Evolutionary conservation across 2,797 vertebrate genomes (phyloP).

Genomic region (Craterocephalus amniculus): DNA sequence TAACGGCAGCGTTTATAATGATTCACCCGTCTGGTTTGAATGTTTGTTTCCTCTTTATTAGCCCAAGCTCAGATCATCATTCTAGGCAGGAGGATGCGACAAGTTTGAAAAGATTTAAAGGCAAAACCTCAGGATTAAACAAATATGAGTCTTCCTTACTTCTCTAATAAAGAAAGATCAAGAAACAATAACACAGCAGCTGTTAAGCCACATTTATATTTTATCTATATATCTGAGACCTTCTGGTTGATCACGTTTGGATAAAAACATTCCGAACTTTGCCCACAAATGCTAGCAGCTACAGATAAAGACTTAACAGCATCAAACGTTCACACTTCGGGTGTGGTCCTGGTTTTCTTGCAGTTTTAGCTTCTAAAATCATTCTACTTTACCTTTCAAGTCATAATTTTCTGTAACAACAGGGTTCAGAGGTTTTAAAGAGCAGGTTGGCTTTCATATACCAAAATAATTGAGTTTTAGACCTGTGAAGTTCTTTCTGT

Average conservation of each 20-base stretch:
- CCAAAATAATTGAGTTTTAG: conserved; percentile 27
- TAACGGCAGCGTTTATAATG: conserved; percentile 57
- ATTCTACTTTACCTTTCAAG: conserved; percentile 43
- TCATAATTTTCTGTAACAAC: conserved; percentile 52
- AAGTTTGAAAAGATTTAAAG: conserved; percentile 36
- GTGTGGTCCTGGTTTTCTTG: conserved; percentile 34
- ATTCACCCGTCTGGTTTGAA: conserved; percentile 58
- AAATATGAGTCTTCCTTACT: not conserved
- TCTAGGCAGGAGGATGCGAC: conserved; percentile 47
- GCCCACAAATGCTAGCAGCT: not conserved
- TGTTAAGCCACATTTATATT: conserved; percentile 5
- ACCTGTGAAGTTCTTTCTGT: conserved; percentile 12
- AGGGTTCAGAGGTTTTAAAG: conserved; percentile 38
- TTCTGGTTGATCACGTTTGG: not conserved
- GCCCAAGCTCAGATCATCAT: conserved; percentile 16
- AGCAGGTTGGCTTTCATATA: conserved; percentile 36
- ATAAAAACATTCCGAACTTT: not conserved
- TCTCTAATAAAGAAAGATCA: conserved; percentile 2
- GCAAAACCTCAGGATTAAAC: conserved; percentile 32
- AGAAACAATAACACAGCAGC: not conserved
- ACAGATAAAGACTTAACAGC: not conserved
- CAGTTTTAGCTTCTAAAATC: conserved; percentile 23
- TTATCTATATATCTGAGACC: conserved; percentile 1
- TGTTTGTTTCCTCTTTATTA: conserved; percentile 41
- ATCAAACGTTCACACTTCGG: conserved; percentile 14